Evolutionary conservation across 2,888 invertebrate genomes (phyloP).

Genomic region (Creontiades dilutus): DNA sequence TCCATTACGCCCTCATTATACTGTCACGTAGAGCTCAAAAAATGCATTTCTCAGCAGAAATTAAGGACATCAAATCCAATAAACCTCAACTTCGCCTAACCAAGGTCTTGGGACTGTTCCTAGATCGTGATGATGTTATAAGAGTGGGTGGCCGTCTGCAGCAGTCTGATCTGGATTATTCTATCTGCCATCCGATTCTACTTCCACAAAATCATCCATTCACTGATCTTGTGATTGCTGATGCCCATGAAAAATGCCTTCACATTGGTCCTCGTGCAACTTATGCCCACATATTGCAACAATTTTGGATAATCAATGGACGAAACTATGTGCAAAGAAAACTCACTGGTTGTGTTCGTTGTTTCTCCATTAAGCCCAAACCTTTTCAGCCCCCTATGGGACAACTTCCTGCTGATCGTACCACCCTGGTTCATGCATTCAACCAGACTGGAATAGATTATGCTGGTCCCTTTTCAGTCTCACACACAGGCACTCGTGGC

Average conservation of each 20-base stretch:
- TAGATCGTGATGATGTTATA: neutral
- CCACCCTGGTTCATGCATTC: neutral
- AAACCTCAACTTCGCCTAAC: too few relatives aligned
- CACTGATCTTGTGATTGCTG: conserved; percentile 30
- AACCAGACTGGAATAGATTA: neutral
- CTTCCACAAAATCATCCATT: conserved; percentile 23
- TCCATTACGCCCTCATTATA: neutral
- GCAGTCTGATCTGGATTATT: neutral
- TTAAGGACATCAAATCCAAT: too few relatives aligned
- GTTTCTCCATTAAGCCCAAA: conserved; percentile 23
- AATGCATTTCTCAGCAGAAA: too few relatives aligned
- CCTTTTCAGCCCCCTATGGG: conserved; percentile 38
- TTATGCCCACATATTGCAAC: neutral
- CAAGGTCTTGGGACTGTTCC: conserved; percentile 28
- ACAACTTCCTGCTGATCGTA: conserved; percentile 4
- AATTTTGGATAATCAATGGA: conserved; percentile 52
- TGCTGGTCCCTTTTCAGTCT: neutral
- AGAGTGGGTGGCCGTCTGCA: conserved; percentile 39
- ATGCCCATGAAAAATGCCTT: neutral
- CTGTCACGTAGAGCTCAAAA: too few relatives aligned
- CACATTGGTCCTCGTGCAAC: conserved; percentile 26
- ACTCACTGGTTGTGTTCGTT: neutral
- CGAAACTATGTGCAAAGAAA: neutral
- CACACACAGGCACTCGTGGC: neutral
- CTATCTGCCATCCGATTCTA: neutral